Evolutionary conservation across 2,888 invertebrate genomes (phyloP).

Genomic region (Hypomecis punctinalis): DNA sequence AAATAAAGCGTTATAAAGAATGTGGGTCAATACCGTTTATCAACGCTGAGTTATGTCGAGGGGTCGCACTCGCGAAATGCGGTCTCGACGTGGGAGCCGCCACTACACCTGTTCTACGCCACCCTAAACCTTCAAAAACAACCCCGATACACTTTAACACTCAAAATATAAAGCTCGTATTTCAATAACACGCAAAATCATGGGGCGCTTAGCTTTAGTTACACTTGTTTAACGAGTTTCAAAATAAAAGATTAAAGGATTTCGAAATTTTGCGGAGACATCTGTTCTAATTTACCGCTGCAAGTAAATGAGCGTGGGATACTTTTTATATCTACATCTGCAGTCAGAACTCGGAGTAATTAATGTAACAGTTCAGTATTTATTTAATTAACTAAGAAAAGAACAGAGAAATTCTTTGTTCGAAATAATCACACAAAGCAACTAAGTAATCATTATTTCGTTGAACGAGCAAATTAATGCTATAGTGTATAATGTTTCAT

Average conservation of each 20-base stretch:
- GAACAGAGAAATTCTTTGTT: constrained; percentile 6
- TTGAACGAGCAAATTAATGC: not conserved
- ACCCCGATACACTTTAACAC: constrained; percentile 29
- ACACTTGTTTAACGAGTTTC: constrained; percentile 44
- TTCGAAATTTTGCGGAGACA: constrained; percentile 34
- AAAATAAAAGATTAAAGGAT: constrained; percentile 25
- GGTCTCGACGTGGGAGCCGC: constrained; percentile 54
- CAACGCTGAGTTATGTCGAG: constrained; percentile 44
- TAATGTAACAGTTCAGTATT: constrained; percentile 1
- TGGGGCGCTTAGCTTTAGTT: constrained; percentile 36
- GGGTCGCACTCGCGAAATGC: constrained; percentile 54
- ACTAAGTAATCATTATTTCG: not conserved
- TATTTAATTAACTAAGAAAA: constrained; percentile 7
- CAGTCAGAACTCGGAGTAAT: not conserved
- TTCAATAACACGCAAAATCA: constrained; percentile 18
- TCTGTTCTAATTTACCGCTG: constrained; percentile 36
- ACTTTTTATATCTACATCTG: constrained; percentile 18
- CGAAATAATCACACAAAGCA: constrained; percentile 2
- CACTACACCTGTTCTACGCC: constrained; percentile 57
- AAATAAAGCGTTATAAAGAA: constrained; percentile 45
- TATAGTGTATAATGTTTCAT: constrained; percentile 2
- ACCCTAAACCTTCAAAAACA: constrained; percentile 49
- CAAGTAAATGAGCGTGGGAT: constrained; percentile 22
- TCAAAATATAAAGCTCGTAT: constrained; percentile 21
- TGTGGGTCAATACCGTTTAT: constrained; percentile 48